Evolutionary conservation across 2,888 invertebrate genomes (phyloP), one percentile per base, ranked within the genome.

Genomic region (Perizoma affinitatum): DNA sequence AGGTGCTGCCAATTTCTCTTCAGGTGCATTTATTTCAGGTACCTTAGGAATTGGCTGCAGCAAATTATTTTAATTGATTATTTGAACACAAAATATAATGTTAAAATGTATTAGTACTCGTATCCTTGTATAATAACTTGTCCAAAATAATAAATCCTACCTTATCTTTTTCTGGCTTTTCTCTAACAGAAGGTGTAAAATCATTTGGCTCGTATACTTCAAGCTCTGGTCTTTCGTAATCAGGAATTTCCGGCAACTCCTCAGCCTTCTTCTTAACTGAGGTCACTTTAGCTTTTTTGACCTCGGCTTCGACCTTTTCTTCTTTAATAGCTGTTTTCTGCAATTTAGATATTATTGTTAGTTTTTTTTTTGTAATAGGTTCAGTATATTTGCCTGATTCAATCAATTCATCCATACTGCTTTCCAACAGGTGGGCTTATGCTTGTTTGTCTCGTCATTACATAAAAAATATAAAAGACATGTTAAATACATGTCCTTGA

Each of bases 181-280:
- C 93, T 62, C 87, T 90, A 3, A 83, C 89, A 57, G 93, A 88
- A 8, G 92, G 92, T 47, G 88, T 93, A 43, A 92, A 93, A 6
- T 93, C 90, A 2, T 90, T 88, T 66, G 93, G 93, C 81, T 95
- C 95, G 73, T 94, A 96, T 83, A 94, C 94, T 77, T 96, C 96
- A 60, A 96, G 91, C 4, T 94, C 95, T 3, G 96, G 95, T 69
- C 96, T 93, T 40, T 96, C 96, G 76, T 96, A 96, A 81, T 96
- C 96, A 7, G 95, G 93, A 54, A 94, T 92, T 84, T 94, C 94
- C 4, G 94, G 94, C 36, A 94, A 81, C 22, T 94, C 94, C 71
- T 93, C 93, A 6, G 92, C 92, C 84, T 93, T 94, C 80, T 92
- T 92, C 70, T 88, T 93, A 53, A 87, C 84, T 51, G 90, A 84